Evolutionary conservation across 2,113 vertebrate species (phyloP), one percentile per base, ranked within the genome.

Genomic region (Myocastor coypus): DNA sequence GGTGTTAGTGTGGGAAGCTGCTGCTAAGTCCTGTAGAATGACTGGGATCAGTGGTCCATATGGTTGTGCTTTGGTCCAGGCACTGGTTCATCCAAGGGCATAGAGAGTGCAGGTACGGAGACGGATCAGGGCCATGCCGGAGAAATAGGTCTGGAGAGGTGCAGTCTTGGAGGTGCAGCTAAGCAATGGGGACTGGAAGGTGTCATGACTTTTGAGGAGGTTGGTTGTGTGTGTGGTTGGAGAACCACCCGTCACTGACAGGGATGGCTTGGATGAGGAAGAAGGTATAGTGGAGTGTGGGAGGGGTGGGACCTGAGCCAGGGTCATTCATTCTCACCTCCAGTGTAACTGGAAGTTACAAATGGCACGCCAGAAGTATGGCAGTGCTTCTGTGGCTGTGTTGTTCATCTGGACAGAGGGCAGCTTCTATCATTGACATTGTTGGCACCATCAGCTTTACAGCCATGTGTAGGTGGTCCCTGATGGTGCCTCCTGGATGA

Each of bases 101-200:
- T 1, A 10, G 52, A 37, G 16, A 1, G 0, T 10, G 26, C 22
- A 52, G 63, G 26, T 24, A 5, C 1, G 11, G 26, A 26, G 14
- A 82, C 10, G 42, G 34, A 42, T 12, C 2, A 57, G 17, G 66
- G 20, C 20, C 46, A 75, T 10, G 3, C 57, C 20, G 37, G 8
- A 86, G 66, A 82, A 66, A 32, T 13, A 61, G 64, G 2, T 37
- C 57, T 66, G 87, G 57, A 32, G n/a, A 37, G 63, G n/a, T 22
- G 66, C 64, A 37, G 9, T 64, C 46, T 64, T 40, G 28, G 13
- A 37, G 63, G 55, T 28, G 19, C 52, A 75, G 64, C 22, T 26
- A 50, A 57, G 26, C n/a, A 24, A 7, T 1, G 26, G 75, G 82
- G 64, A 42, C 64, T 40, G 42, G 71, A 55, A 66, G 73, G 3